Evolutionary conservation across 2,113 vertebrate genomes (phyloP), one percentile per base, ranked within the genome.

Genomic region (Pseudonaja textilis): DNA sequence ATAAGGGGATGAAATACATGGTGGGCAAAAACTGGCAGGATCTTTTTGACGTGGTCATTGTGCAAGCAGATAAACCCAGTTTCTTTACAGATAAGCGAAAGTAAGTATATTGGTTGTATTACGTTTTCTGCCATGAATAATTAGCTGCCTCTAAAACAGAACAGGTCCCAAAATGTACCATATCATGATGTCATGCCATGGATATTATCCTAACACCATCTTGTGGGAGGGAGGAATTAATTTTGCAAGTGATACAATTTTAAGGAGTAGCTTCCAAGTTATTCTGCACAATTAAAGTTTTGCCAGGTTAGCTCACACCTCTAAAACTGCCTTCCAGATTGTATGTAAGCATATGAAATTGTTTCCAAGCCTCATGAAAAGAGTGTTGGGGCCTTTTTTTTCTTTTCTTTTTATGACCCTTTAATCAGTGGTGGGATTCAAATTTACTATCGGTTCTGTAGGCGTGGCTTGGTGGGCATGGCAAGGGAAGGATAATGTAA

Each of bases 1-100:
- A 98, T 96, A 98, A 98, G 95, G 98, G 98, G 57, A 98, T 98
- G 98, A 97, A 97, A 55, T 96, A 98, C 94, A 98, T 98, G 98
- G 98, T 98, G 93, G 98, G 98, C 91, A 97, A 97, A 5, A 97
- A 98, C 91, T 98, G 98, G 98, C 95, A 98, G 26, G 97, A 98
- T 0, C 96, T 98, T 90, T 98, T 98, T 0, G 98, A 98, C 59
- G 97, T 98, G 94, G 97, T 98, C 93, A 98, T 98, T 0, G 98
- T 98, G 93, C 98, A 98, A 94, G 98, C 98, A 0, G 98, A 98
- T 94, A 98, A 98, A 74, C 98, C 98, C 92, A 98, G 96, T 94
- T 98, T 98, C 93, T 98, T 98, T 96, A 98, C 98, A 0, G 98
- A 98, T 85, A 96, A 97, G 5, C 96, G 98, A 89, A 98, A 98